Percentiles rank a stretch among this genome's conserved stretches.
These are phyloP conservation scores for Glossosoma conforme DNA, from an alignment of 1,140 invertebrate genomes.

Conservation along the genomic window DNA sequence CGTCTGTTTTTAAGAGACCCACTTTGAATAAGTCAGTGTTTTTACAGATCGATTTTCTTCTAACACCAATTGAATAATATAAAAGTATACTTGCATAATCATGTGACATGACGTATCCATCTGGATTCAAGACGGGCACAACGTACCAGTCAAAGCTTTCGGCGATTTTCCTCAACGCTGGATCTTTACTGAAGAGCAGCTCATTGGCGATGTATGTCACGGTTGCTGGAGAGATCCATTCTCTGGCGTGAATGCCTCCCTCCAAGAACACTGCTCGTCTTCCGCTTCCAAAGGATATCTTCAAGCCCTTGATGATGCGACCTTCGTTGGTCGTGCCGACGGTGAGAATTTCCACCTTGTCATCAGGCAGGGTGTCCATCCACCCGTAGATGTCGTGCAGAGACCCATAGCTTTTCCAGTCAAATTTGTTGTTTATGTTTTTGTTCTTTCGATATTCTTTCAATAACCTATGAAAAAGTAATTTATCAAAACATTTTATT, in stretches of 20 bases:
- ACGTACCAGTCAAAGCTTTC: constrained; percentile 56
- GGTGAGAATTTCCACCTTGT: constrained; percentile 42
- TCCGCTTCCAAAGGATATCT: constrained; percentile 42
- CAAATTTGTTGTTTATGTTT: no score
- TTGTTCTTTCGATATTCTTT: no score
- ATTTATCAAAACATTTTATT: no score
- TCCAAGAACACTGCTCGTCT: constrained; percentile 38
- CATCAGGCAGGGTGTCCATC: constrained; percentile 47
- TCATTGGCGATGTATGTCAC: constrained; percentile 54
- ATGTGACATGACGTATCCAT: constrained; percentile 61
- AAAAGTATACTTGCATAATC: constrained; percentile 37
- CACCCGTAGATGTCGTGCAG: constrained; percentile 38
- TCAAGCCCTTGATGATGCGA: constrained; percentile 57
- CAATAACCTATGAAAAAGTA: no score
- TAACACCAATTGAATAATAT: no score
- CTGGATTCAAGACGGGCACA: constrained; percentile 57
- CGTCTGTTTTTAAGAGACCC: no score
- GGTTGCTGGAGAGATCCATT: constrained; percentile 63
- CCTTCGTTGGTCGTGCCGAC: constrained; percentile 55
- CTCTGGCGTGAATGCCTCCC: constrained; percentile 57
- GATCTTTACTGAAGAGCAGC: constrained; percentile 43
- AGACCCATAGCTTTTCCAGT: constrained; percentile 43
- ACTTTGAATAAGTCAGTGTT: no score
- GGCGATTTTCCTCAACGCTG: constrained; percentile 42
- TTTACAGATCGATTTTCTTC: no score